Percentiles rank a stretch among this genome's conserved stretches.
These are phyloP conservation scores for Polydrusus cervinus DNA, from an alignment of 2,888 invertebrate species.

Conservation along the genomic window DNA sequence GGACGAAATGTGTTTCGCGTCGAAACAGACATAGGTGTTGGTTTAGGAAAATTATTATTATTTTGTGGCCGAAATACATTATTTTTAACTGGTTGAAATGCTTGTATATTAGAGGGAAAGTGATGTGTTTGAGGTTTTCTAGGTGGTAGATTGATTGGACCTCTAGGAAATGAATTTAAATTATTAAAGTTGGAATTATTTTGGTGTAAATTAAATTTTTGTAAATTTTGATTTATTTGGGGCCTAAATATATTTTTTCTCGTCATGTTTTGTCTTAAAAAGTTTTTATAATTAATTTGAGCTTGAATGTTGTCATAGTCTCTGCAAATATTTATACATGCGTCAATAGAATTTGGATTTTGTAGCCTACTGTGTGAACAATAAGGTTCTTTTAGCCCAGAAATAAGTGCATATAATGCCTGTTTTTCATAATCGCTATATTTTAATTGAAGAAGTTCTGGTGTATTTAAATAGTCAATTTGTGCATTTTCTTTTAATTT, in stretches of 20 bases:
- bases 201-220: background rate
- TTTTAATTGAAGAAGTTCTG: slow-evolving; percentile 22
- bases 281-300: background rate
- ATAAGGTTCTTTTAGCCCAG: slow-evolving; percentile 22
- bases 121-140: slow-evolving; percentile 5
- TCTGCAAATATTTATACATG: slow-evolving; percentile 32
- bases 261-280: slow-evolving; percentile 24
- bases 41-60: slow-evolving; percentile 8
- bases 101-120: slow-evolving; percentile 3
- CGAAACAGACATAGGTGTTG: slow-evolving; percentile 2
- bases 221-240: background rate
- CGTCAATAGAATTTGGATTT: slow-evolving; percentile 9
- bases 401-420: slow-evolving; percentile 21
- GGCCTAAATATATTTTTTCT: slow-evolving; percentile 7
- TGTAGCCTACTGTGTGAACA: slow-evolving; percentile 18
- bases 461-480: slow-evolving; percentile 1
- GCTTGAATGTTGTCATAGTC: slow-evolving; percentile 22
- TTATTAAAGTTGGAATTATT: slow-evolving; percentile 6
- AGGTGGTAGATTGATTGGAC: slow-evolving; percentile 4
- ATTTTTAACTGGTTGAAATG: slow-evolving; percentile 1
- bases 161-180: slow-evolving; percentile 6
- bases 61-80: slow-evolving; percentile 12
- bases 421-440: slow-evolving; percentile 23
- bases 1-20: background rate
- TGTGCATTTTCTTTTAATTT: slow-evolving; percentile 34